Conservation (phyloP, 2,113 vertebrate genomes). For the Pungitius pungitius region DNA sequence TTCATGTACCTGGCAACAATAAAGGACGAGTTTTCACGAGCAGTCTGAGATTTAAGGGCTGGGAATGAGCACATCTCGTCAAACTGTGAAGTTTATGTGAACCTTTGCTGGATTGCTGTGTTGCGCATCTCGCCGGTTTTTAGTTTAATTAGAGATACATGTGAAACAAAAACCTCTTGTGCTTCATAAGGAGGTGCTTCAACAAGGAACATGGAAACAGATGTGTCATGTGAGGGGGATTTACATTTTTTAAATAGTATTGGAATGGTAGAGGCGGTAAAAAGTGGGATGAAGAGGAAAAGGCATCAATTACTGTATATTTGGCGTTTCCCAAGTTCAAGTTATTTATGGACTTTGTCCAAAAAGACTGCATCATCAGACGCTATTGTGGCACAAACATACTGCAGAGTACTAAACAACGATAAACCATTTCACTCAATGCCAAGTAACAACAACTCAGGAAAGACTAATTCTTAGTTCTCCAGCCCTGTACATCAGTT, state of each 20-base stretch:
- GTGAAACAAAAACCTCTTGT: conserved; percentile 34
- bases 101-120: conserved; percentile 3
- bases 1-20: conserved; percentile 68
- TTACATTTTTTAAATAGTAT: conserved; percentile 29
- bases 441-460: conserved; percentile 22
- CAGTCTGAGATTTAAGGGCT: conserved; percentile 17
- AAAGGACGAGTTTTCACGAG: conserved; percentile 58
- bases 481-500: conserved; percentile 46
- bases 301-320: background rate
- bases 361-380: conserved; percentile 12
- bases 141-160: conserved; percentile 31
- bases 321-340: background rate
- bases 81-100: conserved; percentile 17
- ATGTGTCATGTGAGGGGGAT: conserved; percentile 25
- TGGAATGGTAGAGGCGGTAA: conserved; percentile 7
- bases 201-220: conserved; percentile 36
- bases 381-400: background rate
- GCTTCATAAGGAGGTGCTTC: conserved; percentile 41
- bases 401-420: background rate
- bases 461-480: conserved; percentile 56
- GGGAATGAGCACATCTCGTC: background rate
- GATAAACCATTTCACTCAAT: conserved; percentile 3
- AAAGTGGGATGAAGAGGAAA: background rate
- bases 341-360: conserved; percentile 1
- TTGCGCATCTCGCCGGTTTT: conserved; percentile 18